These are phyloP conservation scores for Erebia ligea DNA, from an alignment of 2,888 invertebrate species.

Conservation along the genomic window DNA sequence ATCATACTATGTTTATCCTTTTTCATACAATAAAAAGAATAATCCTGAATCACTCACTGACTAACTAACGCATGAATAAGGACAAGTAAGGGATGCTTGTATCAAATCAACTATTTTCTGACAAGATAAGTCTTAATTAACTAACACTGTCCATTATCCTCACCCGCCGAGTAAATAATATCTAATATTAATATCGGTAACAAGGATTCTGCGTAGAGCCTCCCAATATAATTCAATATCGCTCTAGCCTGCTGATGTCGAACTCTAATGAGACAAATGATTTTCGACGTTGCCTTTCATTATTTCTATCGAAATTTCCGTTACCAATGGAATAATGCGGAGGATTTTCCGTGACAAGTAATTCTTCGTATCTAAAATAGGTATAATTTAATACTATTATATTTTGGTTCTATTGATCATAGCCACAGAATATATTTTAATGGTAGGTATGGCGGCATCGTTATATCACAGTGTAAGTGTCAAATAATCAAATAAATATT, in stretches of 20 bases:
- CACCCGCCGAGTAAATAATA: not conserved
- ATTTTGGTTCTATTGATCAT: too few species aligned
- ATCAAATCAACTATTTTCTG: not conserved
- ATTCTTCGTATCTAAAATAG: not conserved
- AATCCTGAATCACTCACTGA: too few species aligned
- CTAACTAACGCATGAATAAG: too few species aligned
- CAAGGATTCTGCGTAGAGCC: slow-evolving; percentile 1
- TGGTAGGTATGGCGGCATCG: too few species aligned
- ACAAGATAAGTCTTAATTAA: not conserved
- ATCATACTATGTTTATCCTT: too few species aligned
- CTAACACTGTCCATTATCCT: not conserved
- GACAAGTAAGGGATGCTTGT: not conserved
- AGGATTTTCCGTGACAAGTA: not conserved
- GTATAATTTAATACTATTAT: not conserved
- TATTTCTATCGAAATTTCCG: slow-evolving; percentile 6
- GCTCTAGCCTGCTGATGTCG: slow-evolving; percentile 34
- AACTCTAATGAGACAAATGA: slow-evolving; percentile 42
- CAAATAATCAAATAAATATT: too few species aligned
- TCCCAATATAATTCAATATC: slow-evolving; percentile 34
- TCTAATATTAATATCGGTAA: slow-evolving; percentile 4
- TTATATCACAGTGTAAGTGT: too few species aligned
- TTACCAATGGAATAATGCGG: not conserved
- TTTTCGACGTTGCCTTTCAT: slow-evolving; percentile 39
- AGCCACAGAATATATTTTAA: too few species aligned
- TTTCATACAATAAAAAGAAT: too few species aligned